Base-by-base conservation (phyloP, 2,888 invertebrate genomes). In the Drosophila trichaetosa region DNA sequence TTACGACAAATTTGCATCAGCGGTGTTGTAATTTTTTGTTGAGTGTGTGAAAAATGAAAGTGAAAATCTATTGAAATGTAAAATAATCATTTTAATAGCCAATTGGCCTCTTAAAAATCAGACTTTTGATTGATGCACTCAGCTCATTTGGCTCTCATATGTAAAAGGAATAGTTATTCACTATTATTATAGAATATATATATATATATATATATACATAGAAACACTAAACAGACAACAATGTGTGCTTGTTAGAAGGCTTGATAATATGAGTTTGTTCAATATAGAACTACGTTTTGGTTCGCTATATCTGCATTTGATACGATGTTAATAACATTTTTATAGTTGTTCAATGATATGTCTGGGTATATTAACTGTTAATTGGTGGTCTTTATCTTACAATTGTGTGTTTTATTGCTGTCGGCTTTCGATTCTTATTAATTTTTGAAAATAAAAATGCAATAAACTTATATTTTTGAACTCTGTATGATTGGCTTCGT, bases 1-100 rank as follows among this genome's bases (percentile, higher is more conserved):
- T 90, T 90, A 88, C 73, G 70, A 80, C 77, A 85, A 84, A 87
- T 90, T 85, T 85, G 80, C 75, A 80, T 79, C 61, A 61, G n/a
- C 40, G n/a, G 51, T 40, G 51, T 38, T 16, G 38, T 53, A 54
- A 48, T 58, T 61, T 69, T 65, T 62, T 54, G 61, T 49, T 46
- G 48, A 48, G 73, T 52, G 59, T 80, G 76, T 77, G 69, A 78
- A 81, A 79, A 80, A 71, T 52, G 79, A 80, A 80, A 80, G 79
- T 80, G 74, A 71, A 82, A 79, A 82, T 59, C 24, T 56, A 52
- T 56, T 24, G 59, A 58, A 54, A 70, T 76, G 71, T 46, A 71
- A 80, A 78, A 77, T 80, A 24, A 59, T 56, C 10, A 56, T 65
- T 80, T 76, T 48, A 80, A 76, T 68, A 49, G 52, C 8, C 49